Conservation (phyloP, 1,140 invertebrate genomes). For the Zaprionus nigranus region DNA sequence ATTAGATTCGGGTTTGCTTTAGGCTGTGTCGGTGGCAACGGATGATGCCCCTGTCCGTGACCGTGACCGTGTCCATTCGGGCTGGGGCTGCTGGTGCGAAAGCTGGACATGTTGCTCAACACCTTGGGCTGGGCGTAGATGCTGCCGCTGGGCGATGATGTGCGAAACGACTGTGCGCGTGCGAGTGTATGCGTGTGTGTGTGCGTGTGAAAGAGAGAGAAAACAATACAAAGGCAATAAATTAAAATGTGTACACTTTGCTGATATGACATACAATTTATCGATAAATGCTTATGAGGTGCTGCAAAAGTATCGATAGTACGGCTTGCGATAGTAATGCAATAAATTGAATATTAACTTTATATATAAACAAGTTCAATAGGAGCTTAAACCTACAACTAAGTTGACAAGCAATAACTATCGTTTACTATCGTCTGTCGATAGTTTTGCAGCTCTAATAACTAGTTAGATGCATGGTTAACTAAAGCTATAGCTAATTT, state of each 20-base stretch:
- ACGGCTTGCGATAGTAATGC: background rate
- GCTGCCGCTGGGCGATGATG: constrained; percentile 74
- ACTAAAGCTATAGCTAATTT: constrained; percentile 30
- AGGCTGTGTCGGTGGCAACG: constrained; percentile 77
- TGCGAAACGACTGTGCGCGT: constrained; percentile 75
- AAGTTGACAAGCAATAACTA: constrained; percentile 8
- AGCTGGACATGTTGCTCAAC: constrained; percentile 82
- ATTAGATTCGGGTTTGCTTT: constrained; percentile 83
- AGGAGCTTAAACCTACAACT: background rate
- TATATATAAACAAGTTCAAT: background rate
- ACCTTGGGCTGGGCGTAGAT: constrained; percentile 84
- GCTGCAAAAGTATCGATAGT: constrained; percentile 1
- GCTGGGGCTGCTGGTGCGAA: constrained; percentile 76
- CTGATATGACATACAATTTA: background rate
- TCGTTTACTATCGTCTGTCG: constrained; percentile 3
- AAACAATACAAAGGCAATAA: constrained; percentile 42
- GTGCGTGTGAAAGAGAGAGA: constrained; percentile 35
- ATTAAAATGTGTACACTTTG: constrained; percentile 48
- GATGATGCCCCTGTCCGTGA: constrained; percentile 32
- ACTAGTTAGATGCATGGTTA: constrained; percentile 22
- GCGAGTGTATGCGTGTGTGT: constrained; percentile 13
- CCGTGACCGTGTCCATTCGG: constrained; percentile 61
- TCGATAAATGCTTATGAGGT: background rate
- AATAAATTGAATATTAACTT: background rate
- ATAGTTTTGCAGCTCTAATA: constrained; percentile 13